Evolutionary conservation across 2,888 invertebrate species (phyloP).

Genomic region (Chymomyza procnemis): DNA sequence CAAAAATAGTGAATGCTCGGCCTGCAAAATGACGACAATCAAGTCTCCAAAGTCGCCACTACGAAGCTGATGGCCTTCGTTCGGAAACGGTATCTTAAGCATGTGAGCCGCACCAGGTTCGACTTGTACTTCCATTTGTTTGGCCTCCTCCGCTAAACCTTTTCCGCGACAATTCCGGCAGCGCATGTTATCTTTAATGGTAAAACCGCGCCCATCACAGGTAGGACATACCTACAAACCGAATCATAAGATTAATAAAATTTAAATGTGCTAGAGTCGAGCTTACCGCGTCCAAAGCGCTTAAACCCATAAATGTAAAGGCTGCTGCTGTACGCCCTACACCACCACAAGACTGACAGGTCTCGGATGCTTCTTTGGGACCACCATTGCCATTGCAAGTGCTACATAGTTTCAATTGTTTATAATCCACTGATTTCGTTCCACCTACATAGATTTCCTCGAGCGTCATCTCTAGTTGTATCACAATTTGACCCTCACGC

Average conservation of each 20-base stretch:
- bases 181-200: conserved; percentile 88
- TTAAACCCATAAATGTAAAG: conserved; percentile 78
- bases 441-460: conserved; percentile 96
- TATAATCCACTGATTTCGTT: conserved; percentile 79
- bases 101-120: conserved; percentile 93
- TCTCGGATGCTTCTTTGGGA: conserved; percentile 53
- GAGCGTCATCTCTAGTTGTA: conserved; percentile 90
- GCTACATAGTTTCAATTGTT: conserved; percentile 68
- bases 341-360: conserved; percentile 68
- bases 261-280: neutral
- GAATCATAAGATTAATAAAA: neutral
- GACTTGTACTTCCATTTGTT: conserved; percentile 91
- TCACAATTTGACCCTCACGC: conserved; percentile 85
- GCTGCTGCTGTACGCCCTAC: conserved; percentile 75
- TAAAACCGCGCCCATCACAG: conserved; percentile 85
- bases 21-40: conserved; percentile 90
- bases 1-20: conserved; percentile 88
- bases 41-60: conserved; percentile 93
- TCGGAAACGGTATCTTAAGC: conserved; percentile 90
- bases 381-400: conserved; percentile 76
- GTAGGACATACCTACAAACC: conserved; percentile 79
- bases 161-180: conserved; percentile 91
- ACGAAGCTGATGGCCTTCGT: conserved; percentile 94
- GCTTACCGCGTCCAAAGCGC: conserved; percentile 80
- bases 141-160: conserved; percentile 89